Conservation (phyloP, 1,140 invertebrate species). For the Ctenoplectra terminalis region DNA sequence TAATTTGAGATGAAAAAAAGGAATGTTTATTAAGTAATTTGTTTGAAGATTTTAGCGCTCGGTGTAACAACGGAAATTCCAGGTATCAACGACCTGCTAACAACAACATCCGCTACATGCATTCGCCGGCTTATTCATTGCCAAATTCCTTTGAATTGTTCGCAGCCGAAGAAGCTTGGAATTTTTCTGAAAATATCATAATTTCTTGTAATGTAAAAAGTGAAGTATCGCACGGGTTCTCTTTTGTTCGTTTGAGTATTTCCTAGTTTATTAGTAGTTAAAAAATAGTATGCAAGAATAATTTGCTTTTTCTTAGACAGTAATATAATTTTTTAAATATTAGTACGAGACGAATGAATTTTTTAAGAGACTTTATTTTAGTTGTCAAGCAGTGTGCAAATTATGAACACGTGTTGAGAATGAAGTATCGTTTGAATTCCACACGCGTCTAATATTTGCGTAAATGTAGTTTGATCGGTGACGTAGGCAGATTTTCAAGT, state of each 20-base stretch:
- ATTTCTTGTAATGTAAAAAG: no score
- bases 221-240: no score
- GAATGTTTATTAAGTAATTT: no score
- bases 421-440: neutral
- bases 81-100: conserved; percentile 55
- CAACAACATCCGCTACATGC: conserved; percentile 48
- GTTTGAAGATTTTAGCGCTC: no score
- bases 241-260: no score
- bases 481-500: neutral
- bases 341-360: neutral
- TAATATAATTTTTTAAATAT: no score
- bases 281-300: no score
- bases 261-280: no score
- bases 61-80: neutral
- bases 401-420: neutral
- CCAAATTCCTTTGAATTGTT: conserved; percentile 54
- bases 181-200: neutral
- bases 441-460: neutral
- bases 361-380: neutral
- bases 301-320: no score
- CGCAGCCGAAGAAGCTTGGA: neutral
- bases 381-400: neutral
- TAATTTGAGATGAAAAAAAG: no score
- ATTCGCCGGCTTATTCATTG: conserved; percentile 29
- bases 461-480: neutral